Percentiles rank a stretch among this genome's conserved stretches.
Conservation (phyloP, 2,113 vertebrate genomes). For the Taurulus bubalis region DNA sequence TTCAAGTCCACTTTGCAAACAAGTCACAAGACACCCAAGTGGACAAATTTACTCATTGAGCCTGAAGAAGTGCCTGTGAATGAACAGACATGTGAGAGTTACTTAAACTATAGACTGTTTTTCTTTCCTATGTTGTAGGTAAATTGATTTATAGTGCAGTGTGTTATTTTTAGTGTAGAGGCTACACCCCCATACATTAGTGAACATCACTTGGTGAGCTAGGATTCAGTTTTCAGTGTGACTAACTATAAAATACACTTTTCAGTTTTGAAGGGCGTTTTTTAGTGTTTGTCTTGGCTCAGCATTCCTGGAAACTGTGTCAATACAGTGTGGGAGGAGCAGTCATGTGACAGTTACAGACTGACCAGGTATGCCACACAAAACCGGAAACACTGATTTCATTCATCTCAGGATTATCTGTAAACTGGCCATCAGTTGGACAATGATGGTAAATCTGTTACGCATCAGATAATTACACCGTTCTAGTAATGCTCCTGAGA, state of each 20-base stretch:
- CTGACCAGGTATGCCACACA: conserved; percentile 16
- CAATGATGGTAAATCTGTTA: conserved; percentile 14
- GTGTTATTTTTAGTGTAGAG: background rate
- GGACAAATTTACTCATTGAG: conserved; percentile 70
- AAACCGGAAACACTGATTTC: background rate
- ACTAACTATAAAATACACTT: conserved; percentile 10
- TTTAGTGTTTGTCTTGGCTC: conserved; percentile 38
- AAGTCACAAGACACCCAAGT: conserved; percentile 80
- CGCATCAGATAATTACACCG: conserved; percentile 9
- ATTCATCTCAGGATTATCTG: conserved; percentile 5
- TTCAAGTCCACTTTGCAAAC: conserved; percentile 73
- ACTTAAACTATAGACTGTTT: background rate
- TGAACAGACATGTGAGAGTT: conserved; percentile 52
- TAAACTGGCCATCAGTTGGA: conserved; percentile 29
- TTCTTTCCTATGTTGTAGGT: background rate
- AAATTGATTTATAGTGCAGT: background rate
- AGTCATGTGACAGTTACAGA: conserved; percentile 12
- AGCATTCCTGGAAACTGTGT: conserved; percentile 33
- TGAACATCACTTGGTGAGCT: background rate
- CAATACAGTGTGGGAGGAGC: conserved; percentile 29
- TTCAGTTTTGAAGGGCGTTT: conserved; percentile 5
- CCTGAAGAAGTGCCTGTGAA: conserved; percentile 52
- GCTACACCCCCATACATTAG: background rate
- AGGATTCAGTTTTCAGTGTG: background rate
- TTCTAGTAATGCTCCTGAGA: background rate